A percentile compares a stretch with the other conserved stretches of the same genome.
Evolutionary conservation across 2,113 vertebrate species (phyloP).

Genomic region (Corydoras maculifer): DNA sequence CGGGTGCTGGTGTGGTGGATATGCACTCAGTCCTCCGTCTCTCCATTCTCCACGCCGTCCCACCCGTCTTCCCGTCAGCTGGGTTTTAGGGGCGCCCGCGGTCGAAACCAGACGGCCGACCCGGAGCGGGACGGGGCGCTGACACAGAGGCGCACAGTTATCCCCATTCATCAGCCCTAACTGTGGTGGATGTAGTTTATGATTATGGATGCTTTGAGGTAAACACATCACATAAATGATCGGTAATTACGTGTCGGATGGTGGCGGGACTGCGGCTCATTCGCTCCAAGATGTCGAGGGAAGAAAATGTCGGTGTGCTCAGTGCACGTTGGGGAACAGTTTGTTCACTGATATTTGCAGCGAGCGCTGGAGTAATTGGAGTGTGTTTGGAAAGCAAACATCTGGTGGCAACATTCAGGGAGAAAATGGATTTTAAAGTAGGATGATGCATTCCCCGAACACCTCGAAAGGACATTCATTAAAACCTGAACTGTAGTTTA

Average conservation of each 20-base stretch:
- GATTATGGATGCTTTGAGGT: background rate
- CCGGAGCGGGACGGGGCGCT: background rate
- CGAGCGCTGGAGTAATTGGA: background rate
- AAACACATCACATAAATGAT: too few relatives aligned
- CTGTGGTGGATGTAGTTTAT: background rate
- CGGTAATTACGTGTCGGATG: too few relatives aligned
- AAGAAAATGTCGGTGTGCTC: too few relatives aligned
- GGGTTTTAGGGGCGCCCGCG: conserved; percentile 2
- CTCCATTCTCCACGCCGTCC: conserved; percentile 16
- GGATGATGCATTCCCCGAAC: background rate
- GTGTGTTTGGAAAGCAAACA: conserved; percentile 3
- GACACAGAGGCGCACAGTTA: background rate
- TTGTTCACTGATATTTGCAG: background rate
- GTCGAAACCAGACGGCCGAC: conserved; percentile 17
- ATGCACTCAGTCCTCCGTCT: background rate
- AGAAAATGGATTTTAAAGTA: background rate
- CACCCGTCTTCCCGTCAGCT: conserved; percentile 14
- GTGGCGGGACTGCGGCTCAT: too few relatives aligned
- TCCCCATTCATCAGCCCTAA: background rate
- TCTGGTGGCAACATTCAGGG: background rate
- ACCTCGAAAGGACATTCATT: too few relatives aligned
- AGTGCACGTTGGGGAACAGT: background rate
- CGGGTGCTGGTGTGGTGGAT: conserved; percentile 3
- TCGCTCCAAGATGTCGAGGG: too few relatives aligned
- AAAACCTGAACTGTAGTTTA: background rate